Conservation (phyloP, 2,888 invertebrate genomes). For the Lottia scabra region DNA sequence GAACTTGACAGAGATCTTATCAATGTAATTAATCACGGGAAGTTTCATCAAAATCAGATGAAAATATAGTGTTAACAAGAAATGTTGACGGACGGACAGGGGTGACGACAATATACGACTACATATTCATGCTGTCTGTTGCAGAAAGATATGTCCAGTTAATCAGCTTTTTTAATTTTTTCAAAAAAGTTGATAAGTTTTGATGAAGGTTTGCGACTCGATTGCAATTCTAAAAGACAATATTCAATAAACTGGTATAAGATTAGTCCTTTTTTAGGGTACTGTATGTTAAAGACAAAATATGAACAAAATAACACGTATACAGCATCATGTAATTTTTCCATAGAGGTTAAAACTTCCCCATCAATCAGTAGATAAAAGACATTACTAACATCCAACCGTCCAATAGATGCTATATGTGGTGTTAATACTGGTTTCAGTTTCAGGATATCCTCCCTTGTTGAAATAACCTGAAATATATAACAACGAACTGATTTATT, state of each 20-base stretch:
- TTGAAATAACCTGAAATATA: slow-evolving; percentile 3
- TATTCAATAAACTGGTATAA: background rate
- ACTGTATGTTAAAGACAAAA: background rate
- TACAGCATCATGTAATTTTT: background rate
- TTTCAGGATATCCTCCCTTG: background rate
- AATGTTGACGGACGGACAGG: no score
- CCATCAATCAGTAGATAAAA: slow-evolving; percentile 1
- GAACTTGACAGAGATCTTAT: no score
- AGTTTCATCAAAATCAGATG: no score
- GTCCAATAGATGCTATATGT: background rate
- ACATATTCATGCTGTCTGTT: no score
- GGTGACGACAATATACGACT: no score
- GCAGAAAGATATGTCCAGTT: no score
- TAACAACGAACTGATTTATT: background rate
- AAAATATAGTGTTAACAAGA: no score
- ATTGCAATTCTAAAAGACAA: background rate
- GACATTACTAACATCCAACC: background rate
- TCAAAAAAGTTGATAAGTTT: background rate
- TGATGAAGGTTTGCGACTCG: background rate
- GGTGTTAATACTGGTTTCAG: background rate
- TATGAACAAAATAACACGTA: background rate
- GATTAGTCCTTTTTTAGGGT: background rate
- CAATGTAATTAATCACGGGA: no score
- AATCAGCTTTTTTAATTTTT: background rate
- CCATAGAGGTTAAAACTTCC: background rate